A percentile compares a stretch with the other conserved stretches of the same genome.
Conservation (phyloP, 1,140 invertebrate genomes). For the Drosophila sproati region DNA sequence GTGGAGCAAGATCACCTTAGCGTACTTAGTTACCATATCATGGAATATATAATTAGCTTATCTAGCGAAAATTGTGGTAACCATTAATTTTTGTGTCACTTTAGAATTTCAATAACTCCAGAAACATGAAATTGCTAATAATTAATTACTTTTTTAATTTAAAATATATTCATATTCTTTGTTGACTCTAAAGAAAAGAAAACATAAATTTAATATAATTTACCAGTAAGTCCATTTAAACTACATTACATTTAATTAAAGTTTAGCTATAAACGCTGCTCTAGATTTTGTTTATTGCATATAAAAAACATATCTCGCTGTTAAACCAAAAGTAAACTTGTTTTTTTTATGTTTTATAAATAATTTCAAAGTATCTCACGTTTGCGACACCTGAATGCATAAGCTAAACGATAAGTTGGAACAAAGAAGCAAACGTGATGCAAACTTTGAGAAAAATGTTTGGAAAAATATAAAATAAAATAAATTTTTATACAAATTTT, state of each 20-base stretch:
- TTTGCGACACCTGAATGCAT: slow-evolving; percentile 12
- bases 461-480: not conserved
- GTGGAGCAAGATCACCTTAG: not conserved
- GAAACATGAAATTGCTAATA: no score
- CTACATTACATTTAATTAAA: slow-evolving; percentile 21
- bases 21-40: not conserved
- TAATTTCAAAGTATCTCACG: slow-evolving; percentile 36
- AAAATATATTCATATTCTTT: no score
- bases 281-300: not conserved
- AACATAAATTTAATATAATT: not conserved
- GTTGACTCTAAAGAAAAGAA: not conserved
- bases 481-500: not conserved
- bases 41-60: not conserved
- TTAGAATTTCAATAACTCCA: no score
- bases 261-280: slow-evolving; percentile 5
- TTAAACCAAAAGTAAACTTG: slow-evolving; percentile 10
- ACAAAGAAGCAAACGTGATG: slow-evolving; percentile 4
- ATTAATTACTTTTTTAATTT: no score
- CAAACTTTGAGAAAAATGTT: not conserved
- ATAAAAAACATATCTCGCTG: slow-evolving; percentile 4
- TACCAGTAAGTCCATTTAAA: slow-evolving; percentile 1
- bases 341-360: slow-evolving; percentile 24
- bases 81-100: no score
- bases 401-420: not conserved
- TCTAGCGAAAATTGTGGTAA: not conserved